phyloP scores from a whole-genome alignment of 2,888 invertebrate species.

The Nesidiocoris tenuis region DNA sequence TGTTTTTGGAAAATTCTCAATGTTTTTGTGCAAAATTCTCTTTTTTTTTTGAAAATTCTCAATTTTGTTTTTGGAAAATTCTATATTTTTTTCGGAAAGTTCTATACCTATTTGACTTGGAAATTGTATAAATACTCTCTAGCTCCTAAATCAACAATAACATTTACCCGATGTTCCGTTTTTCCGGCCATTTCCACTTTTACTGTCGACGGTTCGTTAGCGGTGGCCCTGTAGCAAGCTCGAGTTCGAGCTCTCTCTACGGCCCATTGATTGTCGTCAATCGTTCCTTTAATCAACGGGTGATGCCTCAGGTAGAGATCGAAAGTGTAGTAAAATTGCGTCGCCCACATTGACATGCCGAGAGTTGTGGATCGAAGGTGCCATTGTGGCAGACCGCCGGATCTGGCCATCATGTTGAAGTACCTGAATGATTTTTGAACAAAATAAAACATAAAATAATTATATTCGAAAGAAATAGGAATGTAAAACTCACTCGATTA shows the following conservation, averaged over 20 bases:
- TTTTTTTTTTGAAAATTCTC: too few species aligned
- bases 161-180: not conserved
- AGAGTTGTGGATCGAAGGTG: slow-evolving; percentile 5
- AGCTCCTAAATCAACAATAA: too few species aligned
- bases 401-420: slow-evolving; percentile 19
- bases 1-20: too few species aligned
- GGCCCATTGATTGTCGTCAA: not conserved
- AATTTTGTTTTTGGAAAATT: too few species aligned
- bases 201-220: not conserved
- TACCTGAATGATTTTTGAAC: too few species aligned
- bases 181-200: not conserved
- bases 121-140: too few species aligned
- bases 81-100: too few species aligned
- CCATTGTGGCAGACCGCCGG: slow-evolving; percentile 15
- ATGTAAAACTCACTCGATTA: too few species aligned
- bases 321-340: slow-evolving; percentile 17
- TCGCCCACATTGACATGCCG: slow-evolving; percentile 23
- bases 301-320: not conserved
- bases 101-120: too few species aligned
- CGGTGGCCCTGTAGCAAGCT: not conserved
- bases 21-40: too few species aligned
- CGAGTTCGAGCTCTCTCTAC: not conserved
- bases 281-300: not conserved
- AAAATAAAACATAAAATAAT: too few species aligned
- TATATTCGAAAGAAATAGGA: too few species aligned